Percentiles rank a stretch among this genome's conserved stretches.
phyloP scores from a whole-genome alignment of 2,797 vertebrate species.

The Rhinichthys osculus region DNA sequence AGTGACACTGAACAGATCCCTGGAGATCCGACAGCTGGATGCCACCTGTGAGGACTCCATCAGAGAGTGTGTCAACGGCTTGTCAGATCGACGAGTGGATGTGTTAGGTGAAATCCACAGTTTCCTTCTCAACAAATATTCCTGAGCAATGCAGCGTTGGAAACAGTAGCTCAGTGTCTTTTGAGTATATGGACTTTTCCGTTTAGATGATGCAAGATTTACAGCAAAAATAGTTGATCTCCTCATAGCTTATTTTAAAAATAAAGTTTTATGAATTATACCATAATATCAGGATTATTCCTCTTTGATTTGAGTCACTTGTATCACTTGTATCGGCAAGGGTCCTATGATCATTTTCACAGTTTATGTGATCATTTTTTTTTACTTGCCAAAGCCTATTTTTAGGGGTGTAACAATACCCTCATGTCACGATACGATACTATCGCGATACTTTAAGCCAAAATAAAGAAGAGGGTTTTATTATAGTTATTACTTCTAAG shows the following conservation, averaged over 20 bases:
- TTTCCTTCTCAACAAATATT: background rate
- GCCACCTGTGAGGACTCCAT: conserved; percentile 74
- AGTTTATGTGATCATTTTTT: background rate
- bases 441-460: too few species aligned
- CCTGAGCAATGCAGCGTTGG: background rate
- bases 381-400: too few species aligned
- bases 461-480: too few species aligned
- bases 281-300: background rate
- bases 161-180: background rate
- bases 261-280: background rate
- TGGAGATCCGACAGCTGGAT: conserved; percentile 75
- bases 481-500: too few species aligned
- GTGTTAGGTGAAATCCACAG: conserved; percentile 66
- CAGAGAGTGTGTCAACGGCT: conserved; percentile 72
- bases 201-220: background rate
- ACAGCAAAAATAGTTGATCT: background rate
- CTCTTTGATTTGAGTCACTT: background rate
- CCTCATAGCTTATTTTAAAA: background rate
- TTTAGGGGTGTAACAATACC: too few species aligned
- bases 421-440: too few species aligned
- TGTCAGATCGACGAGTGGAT: conserved; percentile 74
- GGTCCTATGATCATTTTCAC: background rate
- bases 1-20: conserved; percentile 65
- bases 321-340: background rate
- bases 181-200: background rate